Evolutionary conservation across 2,113 vertebrate genomes (phyloP).

Genomic region (Otolemur garnettii): DNA sequence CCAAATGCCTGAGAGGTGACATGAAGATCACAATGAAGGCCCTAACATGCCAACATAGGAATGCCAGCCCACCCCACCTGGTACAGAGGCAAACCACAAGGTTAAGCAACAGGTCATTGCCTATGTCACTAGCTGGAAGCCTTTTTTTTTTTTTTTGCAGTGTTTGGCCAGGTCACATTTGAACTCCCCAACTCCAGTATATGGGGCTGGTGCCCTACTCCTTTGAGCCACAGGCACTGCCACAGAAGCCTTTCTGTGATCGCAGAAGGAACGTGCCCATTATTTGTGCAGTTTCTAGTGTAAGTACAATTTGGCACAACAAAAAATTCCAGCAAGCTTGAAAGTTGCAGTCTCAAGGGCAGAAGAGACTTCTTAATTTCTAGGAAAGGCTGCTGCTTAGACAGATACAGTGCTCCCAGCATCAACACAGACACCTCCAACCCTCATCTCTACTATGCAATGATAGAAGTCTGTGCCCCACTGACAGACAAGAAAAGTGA

Average conservation of each 20-base stretch:
- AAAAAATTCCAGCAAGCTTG: fast-evolving
- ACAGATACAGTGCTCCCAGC: fast-evolving
- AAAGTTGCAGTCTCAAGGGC: not conserved
- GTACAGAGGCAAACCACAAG: fast-evolving
- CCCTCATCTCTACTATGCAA: too few relatives aligned
- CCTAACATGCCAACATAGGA: fast-evolving
- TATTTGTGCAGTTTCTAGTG: fast-evolving
- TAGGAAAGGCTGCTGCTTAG: fast-evolving
- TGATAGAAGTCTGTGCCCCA: not conserved
- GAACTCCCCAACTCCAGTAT: too few relatives aligned
- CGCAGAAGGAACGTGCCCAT: fast-evolving
- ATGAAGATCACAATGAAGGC: not conserved
- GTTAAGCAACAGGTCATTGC: fast-evolving
- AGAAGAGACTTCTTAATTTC: not conserved
- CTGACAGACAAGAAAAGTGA: fast-evolving
- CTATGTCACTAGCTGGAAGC: not conserved
- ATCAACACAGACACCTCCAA: not conserved
- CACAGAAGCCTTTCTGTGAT: not conserved
- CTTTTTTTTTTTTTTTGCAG: not conserved
- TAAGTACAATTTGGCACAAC: fast-evolving
- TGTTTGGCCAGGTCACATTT: too few relatives aligned
- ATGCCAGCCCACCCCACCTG: not conserved
- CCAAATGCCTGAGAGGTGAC: not conserved
- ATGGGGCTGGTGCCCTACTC: too few relatives aligned
- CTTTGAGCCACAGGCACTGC: too few relatives aligned